Evolutionary conservation across 2,888 invertebrate species (phyloP).

Genomic region (Augiades crinisus): DNA sequence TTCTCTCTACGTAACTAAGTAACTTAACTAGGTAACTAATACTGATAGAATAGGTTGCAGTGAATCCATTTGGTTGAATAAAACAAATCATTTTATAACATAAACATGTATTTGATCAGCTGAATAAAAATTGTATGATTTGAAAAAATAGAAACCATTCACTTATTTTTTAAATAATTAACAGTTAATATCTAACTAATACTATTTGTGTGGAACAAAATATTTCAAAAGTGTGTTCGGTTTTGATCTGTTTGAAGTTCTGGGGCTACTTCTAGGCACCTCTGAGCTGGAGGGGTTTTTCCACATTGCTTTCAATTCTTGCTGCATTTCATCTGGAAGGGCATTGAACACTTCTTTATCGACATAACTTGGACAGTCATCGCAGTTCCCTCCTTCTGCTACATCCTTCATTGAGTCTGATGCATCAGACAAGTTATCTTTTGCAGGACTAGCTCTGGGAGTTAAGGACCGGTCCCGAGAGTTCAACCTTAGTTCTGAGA

Average conservation of each 20-base stretch:
- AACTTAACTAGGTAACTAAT: too few species aligned
- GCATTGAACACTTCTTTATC: slow-evolving; percentile 86
- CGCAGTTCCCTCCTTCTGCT: slow-evolving; percentile 60
- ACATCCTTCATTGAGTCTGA: slow-evolving; percentile 67
- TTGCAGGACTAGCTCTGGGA: slow-evolving; percentile 71
- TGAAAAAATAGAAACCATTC: slow-evolving; percentile 82
- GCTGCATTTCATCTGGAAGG: slow-evolving; percentile 86
- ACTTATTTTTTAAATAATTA: slow-evolving; percentile 78
- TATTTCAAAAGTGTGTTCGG: slow-evolving; percentile 85
- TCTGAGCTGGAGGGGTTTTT: slow-evolving; percentile 72
- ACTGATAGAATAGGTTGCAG: too few species aligned
- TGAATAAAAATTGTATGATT: slow-evolving; percentile 80
- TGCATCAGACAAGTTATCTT: slow-evolving; percentile 63
- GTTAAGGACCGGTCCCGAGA: slow-evolving; percentile 70
- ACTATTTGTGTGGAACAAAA: slow-evolving; percentile 85
- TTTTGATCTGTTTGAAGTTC: slow-evolving; percentile 79
- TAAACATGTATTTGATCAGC: slow-evolving; percentile 81
- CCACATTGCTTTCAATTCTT: slow-evolving; percentile 87
- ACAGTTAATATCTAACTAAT: slow-evolving; percentile 76
- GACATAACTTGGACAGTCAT: slow-evolving; percentile 84
- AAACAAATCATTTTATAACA: slow-evolving; percentile 58
- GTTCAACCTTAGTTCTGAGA: slow-evolving; percentile 70
- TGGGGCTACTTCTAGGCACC: slow-evolving; percentile 64
- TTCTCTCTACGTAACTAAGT: too few species aligned
- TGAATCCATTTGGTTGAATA: slow-evolving; percentile 40